A percentile compares a stretch with the other conserved stretches of the same genome.
Evolutionary conservation across 2,797 vertebrate genomes (phyloP).

Genomic region (Ptychobarbus kaznakovi): DNA sequence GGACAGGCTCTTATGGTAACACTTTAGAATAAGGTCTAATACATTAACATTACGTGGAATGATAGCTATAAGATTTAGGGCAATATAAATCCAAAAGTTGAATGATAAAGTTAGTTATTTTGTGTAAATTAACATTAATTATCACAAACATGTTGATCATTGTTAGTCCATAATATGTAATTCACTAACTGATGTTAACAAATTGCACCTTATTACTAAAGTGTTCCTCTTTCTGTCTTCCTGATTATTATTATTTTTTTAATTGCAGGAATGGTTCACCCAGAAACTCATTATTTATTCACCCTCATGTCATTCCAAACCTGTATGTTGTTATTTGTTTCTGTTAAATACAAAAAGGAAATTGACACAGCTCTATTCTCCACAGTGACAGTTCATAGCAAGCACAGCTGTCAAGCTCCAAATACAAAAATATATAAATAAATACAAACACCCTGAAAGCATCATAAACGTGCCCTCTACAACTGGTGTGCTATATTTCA

Average conservation of each 20-base stretch:
- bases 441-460: background rate
- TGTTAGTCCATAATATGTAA: background rate
- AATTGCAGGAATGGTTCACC: background rate
- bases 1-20: background rate
- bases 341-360: background rate
- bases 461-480: background rate
- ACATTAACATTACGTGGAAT: background rate
- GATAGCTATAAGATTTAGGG: background rate
- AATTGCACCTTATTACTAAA: conserved; percentile 16
- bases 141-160: background rate
- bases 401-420: conserved; percentile 11
- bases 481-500: background rate
- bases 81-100: background rate
- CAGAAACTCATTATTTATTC: conserved; percentile 21
- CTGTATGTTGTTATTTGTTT: background rate
- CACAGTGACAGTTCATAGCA: background rate
- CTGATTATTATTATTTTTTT: background rate
- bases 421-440: background rate
- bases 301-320: conserved; percentile 16
- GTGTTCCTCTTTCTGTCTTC: conserved; percentile 10
- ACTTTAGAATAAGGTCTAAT: conserved; percentile 26
- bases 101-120: background rate
- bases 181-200: background rate
- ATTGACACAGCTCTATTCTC: background rate
- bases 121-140: background rate